phyloP scores from a whole-genome alignment of 2,113 vertebrate species.

The Mormyrus iriodes region DNA sequence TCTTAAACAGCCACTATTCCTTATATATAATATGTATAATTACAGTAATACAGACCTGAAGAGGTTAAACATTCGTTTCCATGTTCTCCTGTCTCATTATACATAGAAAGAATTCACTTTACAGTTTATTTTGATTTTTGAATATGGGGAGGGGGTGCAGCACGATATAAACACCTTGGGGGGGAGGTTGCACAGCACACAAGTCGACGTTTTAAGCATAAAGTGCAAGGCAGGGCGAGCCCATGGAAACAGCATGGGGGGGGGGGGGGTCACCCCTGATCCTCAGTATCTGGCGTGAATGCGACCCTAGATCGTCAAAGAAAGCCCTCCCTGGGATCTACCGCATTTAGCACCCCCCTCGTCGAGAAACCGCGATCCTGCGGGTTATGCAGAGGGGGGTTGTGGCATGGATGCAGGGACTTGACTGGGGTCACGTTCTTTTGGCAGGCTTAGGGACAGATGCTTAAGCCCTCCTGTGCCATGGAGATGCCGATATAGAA shows the following conservation, averaged over 20 bases:
- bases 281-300: neutral
- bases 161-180: conserved; percentile 17
- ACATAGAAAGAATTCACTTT: conserved; percentile 40
- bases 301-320: neutral
- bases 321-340: neutral
- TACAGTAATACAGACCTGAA: conserved; percentile 17
- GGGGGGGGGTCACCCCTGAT: neutral
- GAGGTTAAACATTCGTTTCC: conserved; percentile 33
- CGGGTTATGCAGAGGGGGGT: neutral
- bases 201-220: conserved; percentile 45
- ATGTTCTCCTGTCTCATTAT: conserved; percentile 43
- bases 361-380: neutral
- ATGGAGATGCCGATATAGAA: neutral
- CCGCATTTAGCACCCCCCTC: neutral
- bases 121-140: conserved; percentile 37
- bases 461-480: neutral
- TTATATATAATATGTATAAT: conserved; percentile 12
- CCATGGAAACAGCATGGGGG: conserved; percentile 53
- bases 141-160: conserved; percentile 35
- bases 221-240: conserved; percentile 68
- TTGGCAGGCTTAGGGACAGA: neutral
- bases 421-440: neutral
- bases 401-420: neutral
- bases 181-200: conserved; percentile 26
- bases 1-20: conserved; percentile 5